Conservation (phyloP, 2,888 invertebrate species). For the Tholera decimalis region DNA sequence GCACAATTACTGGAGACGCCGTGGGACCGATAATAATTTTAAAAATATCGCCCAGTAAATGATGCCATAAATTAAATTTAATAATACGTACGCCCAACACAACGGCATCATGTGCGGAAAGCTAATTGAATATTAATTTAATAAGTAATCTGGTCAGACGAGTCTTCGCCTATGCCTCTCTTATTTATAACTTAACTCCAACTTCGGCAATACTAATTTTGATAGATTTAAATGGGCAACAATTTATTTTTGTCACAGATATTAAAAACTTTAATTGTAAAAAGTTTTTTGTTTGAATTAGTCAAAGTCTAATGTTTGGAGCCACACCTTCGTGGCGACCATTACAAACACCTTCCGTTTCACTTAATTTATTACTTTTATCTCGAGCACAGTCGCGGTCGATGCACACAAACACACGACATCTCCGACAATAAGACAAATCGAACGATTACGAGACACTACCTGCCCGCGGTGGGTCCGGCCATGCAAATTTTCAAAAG, state of each 20-base stretch:
- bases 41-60: conserved; percentile 89
- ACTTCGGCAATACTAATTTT: conserved; percentile 73
- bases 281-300: conserved; percentile 63
- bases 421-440: conserved; percentile 90
- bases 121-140: conserved; percentile 91
- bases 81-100: conserved; percentile 89
- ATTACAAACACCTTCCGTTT: conserved; percentile 89
- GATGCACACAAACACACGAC: conserved; percentile 89
- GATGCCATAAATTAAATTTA: conserved; percentile 91
- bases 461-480: conserved; percentile 87
- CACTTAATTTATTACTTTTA: conserved; percentile 89
- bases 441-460: conserved; percentile 89
- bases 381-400: conserved; percentile 89
- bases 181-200: conserved; percentile 86
- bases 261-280: conserved; percentile 60
- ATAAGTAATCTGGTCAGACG: conserved; percentile 88
- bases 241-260: conserved; percentile 70
- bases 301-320: conserved; percentile 77
- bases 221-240: conserved; percentile 72
- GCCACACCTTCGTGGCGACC: conserved; percentile 84
- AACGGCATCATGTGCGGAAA: conserved; percentile 90
- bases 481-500: conserved; percentile 82
- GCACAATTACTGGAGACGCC: conserved; percentile 83
- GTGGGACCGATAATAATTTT: conserved; percentile 86
- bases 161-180: conserved; percentile 78